Base-by-base conservation (phyloP, 2,888 invertebrate species). In the Hydraecia micacea region DNA sequence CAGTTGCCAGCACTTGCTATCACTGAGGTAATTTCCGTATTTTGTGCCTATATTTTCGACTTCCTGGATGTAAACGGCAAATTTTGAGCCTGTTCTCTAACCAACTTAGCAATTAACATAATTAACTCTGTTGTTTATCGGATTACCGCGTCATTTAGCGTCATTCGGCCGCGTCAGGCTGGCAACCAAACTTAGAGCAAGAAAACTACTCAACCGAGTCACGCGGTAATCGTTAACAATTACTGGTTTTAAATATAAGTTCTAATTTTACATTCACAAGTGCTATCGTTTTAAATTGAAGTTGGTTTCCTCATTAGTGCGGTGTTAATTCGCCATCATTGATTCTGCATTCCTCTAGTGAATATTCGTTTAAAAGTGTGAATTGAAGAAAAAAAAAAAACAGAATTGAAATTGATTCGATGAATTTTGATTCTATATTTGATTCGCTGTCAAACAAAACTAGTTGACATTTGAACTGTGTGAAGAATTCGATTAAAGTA, bases 241-340 rank as follows among this genome's bases (percentile, higher is more conserved):
- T 77, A 78, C 39, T 42, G 8, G 65, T 69, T 81, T 81, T 81
- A 86, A 86, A 86, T 79, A 81, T 63, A 80, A 70, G 67, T 81
- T 80, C 87, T 83, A 88, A 84, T 86, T 88, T 86, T 88, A 75
- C 73, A 82, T 88, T 86, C 68, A 52, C 79, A 73, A 68, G 65
- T 86, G 21, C 13, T 39, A 58, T 39, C 58, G 73, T 67, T 80
- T 72, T 66, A 78, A 79, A 77, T 84, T 71, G 42, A 75, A 83
- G 55, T 81, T 62, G 52, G 69, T 77, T 72, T 32, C 2, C 46
- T 75, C 49, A 68, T 83, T 81, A 88, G 76, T 49, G 62, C 0
- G 18, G 25, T 78, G 71, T 74, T 81, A 81, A 83, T 76, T 79
- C 36, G 5, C 5, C 58, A 71, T 76, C 62, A 79, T 74, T 77